These are phyloP conservation scores for Gnathochromis pfefferi DNA, from an alignment of 2,113 vertebrate genomes.

Conservation along the genomic window DNA sequence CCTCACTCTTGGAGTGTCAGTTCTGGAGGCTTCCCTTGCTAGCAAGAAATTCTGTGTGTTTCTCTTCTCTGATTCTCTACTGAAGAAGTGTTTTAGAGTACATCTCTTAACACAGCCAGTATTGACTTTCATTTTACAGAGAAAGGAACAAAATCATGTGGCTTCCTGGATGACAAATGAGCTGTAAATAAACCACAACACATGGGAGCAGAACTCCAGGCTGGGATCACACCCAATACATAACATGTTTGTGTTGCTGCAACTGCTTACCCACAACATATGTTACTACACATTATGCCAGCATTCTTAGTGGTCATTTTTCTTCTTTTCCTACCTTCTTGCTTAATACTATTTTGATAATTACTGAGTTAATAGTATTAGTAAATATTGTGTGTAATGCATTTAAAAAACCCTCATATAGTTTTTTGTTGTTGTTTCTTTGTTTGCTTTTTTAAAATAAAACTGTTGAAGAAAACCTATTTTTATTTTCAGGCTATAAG, in stretches of 20 bases:
- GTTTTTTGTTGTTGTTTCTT: background rate
- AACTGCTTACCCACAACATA: background rate
- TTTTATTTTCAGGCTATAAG: background rate
- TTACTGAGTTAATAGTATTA: background rate
- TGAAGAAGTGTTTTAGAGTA: too few relatives aligned
- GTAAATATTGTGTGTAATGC: background rate
- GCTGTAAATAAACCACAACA: slow-evolving; percentile 6
- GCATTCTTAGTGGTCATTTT: background rate
- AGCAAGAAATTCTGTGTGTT: too few relatives aligned
- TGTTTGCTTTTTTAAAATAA: background rate
- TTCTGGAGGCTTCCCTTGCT: too few relatives aligned
- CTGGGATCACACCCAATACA: background rate
- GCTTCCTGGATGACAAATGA: background rate
- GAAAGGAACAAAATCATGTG: background rate
- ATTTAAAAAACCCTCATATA: background rate
- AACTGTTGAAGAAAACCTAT: rapidly evolving
- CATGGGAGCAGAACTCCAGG: background rate
- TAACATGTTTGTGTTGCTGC: background rate
- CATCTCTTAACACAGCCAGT: background rate
- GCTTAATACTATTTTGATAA: background rate
- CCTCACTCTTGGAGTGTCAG: too few relatives aligned
- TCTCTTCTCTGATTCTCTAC: too few relatives aligned
- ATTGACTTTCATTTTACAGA: background rate
- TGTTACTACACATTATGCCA: background rate
- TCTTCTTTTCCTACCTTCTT: background rate